Evolutionary conservation across 2,888 invertebrate genomes (phyloP).

Genomic region (Cheilosia pagana): DNA sequence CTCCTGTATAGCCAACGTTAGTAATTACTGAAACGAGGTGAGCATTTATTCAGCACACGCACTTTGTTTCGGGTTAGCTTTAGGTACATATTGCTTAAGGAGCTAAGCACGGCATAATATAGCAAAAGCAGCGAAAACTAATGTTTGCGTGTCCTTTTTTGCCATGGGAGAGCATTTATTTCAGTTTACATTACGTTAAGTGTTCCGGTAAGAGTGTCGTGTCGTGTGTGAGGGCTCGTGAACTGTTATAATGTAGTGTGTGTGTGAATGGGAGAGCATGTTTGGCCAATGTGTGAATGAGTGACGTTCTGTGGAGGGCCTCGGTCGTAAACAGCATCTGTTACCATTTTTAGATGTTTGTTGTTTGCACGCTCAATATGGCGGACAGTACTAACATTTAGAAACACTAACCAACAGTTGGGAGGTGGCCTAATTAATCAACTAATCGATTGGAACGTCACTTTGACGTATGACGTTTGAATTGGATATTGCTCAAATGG

Average conservation of each 20-base stretch:
- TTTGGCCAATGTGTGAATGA: conserved; percentile 9
- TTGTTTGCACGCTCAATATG: neutral
- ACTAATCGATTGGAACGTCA: too few species aligned
- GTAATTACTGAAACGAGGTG: conserved; percentile 61
- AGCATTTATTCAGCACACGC: conserved; percentile 53
- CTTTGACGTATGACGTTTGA: too few species aligned
- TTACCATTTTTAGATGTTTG: neutral
- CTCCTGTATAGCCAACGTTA: conserved; percentile 5
- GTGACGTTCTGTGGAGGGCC: neutral
- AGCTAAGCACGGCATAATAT: neutral
- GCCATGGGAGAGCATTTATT: conserved; percentile 35
- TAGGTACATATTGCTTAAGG: conserved; percentile 8
- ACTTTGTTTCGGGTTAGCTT: conserved; percentile 21
- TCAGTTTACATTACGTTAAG: conserved; percentile 48
- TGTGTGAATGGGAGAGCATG: neutral
- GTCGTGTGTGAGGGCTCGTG: conserved; percentile 8
- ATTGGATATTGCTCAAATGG: too few species aligned
- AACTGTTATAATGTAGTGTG: neutral
- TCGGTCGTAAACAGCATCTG: conserved; percentile 17
- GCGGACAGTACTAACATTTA: neutral
- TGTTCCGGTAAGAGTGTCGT: conserved; percentile 27
- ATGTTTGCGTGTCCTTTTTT: conserved; percentile 46
- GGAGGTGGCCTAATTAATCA: too few species aligned
- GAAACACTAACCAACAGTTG: neutral
- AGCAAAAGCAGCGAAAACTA: neutral